These are phyloP conservation scores for Tridacna gigas DNA, from an alignment of 2,888 invertebrate species.

Conservation along the genomic window DNA sequence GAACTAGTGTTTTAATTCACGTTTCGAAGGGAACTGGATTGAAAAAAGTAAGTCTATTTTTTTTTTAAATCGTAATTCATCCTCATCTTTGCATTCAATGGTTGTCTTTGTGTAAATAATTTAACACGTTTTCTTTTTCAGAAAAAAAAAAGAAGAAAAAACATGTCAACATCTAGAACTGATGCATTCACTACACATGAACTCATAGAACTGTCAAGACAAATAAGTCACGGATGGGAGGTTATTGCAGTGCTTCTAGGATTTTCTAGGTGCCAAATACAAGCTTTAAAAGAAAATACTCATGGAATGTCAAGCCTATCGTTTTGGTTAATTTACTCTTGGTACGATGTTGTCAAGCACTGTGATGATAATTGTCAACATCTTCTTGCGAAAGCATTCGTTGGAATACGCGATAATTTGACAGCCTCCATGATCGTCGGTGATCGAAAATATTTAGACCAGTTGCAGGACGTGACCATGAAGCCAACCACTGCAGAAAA, in stretches of 20 bases:
- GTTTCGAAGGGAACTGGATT: too few relatives aligned
- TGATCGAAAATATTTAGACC: neutral
- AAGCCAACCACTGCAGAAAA: neutral
- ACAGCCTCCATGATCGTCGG: slow-evolving; percentile 1
- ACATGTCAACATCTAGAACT: too few relatives aligned
- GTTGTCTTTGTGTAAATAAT: too few relatives aligned
- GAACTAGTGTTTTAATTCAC: too few relatives aligned
- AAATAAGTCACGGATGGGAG: slow-evolving; percentile 4
- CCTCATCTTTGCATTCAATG: too few relatives aligned
- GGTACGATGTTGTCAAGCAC: slow-evolving; percentile 5
- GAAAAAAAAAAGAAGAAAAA: too few relatives aligned
- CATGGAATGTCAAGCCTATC: neutral
- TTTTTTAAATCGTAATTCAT: too few relatives aligned
- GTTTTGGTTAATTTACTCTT: neutral
- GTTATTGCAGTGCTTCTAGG: slow-evolving; percentile 5
- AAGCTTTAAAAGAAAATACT: neutral
- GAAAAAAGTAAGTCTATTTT: too few relatives aligned
- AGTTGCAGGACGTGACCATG: neutral
- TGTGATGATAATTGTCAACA: slow-evolving; percentile 1
- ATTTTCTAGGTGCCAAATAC: slow-evolving; percentile 2
- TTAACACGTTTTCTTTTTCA: too few relatives aligned
- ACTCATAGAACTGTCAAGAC: slow-evolving; percentile 3
- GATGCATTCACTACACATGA: neutral
- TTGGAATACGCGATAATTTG: slow-evolving; percentile 3
- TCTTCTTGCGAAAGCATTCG: neutral